phyloP scores from a whole-genome alignment of 2,888 invertebrate species.

The Spodoptera picta region DNA sequence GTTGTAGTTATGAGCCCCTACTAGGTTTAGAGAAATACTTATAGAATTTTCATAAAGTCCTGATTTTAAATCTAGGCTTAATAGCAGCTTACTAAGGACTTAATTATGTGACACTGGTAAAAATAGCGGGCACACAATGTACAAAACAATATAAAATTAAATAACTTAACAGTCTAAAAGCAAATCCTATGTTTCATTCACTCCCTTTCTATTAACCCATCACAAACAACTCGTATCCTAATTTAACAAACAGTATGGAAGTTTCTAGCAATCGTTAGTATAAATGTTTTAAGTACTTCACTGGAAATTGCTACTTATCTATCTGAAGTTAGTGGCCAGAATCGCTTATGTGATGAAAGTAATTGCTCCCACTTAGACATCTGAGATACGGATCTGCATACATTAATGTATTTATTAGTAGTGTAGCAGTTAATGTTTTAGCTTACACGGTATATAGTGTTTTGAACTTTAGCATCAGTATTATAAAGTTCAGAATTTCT shows the following conservation, averaged over 20 bases:
- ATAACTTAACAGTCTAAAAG: too few relatives aligned
- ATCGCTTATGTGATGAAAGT: conserved; percentile 30
- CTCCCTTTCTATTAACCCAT: too few relatives aligned
- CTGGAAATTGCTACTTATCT: conserved; percentile 37
- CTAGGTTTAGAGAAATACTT: too few relatives aligned
- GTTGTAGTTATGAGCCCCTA: too few relatives aligned
- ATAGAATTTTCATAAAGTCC: too few relatives aligned
- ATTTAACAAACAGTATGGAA: conserved; percentile 30
- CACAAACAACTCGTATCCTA: not conserved
- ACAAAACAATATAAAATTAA: too few relatives aligned
- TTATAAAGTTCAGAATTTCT: too few relatives aligned
- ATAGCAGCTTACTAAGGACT: too few relatives aligned
- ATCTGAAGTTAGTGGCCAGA: conserved; percentile 19
- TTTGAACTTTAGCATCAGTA: not conserved
- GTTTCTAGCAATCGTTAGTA: conserved; percentile 21
- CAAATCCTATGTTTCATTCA: too few relatives aligned
- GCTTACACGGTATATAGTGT: not conserved
- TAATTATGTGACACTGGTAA: too few relatives aligned
- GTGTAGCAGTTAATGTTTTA: not conserved
- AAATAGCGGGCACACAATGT: too few relatives aligned
- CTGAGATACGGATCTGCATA: conserved; percentile 1
- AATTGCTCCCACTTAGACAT: conserved; percentile 20
- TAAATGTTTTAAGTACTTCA: conserved; percentile 39
- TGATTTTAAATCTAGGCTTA: too few relatives aligned
- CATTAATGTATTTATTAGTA: not conserved